These are phyloP conservation scores for Toxonevra muliebris DNA, from an alignment of 2,888 invertebrate species.

Conservation along the genomic window DNA sequence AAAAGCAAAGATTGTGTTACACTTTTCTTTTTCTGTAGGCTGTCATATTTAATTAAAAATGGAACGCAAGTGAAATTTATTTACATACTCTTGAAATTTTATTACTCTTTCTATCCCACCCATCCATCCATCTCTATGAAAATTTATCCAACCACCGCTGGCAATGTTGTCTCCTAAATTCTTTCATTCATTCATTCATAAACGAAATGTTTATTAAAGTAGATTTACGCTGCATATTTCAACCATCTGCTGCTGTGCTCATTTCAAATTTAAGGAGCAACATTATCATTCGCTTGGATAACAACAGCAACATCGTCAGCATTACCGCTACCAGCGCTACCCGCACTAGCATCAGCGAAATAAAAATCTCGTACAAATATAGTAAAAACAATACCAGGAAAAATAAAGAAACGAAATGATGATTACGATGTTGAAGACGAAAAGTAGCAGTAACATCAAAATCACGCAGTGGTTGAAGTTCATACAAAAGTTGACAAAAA, in stretches of 20 bases:
- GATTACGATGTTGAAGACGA: neutral
- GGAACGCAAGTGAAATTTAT: conserved; percentile 13
- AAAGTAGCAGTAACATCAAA: neutral
- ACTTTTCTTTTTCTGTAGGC: too few species aligned
- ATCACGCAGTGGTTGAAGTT: too few species aligned
- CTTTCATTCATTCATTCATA: conserved; percentile 9
- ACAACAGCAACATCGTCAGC: conserved; percentile 1
- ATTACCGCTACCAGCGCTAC: neutral
- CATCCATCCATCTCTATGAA: neutral
- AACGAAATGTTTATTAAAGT: conserved; percentile 36
- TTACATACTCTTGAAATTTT: conserved; percentile 20
- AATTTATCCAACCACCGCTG: neutral
- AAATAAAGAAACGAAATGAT: conserved; percentile 24
- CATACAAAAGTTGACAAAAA: too few species aligned
- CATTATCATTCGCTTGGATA: conserved; percentile 22
- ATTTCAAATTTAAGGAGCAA: conserved; percentile 30
- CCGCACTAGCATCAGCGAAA: neutral
- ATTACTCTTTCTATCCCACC: conserved; percentile 2
- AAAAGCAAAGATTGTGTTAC: too few species aligned
- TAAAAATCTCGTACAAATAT: conserved; percentile 4
- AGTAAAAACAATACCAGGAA: conserved; percentile 19
- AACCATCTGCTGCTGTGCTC: conserved; percentile 35
- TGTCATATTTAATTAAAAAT: neutral
- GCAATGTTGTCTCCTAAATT: neutral
- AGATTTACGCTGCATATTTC: conserved; percentile 35